These are phyloP conservation scores for Sesia apiformis DNA, from an alignment of 2,888 invertebrate species.

Conservation along the genomic window DNA sequence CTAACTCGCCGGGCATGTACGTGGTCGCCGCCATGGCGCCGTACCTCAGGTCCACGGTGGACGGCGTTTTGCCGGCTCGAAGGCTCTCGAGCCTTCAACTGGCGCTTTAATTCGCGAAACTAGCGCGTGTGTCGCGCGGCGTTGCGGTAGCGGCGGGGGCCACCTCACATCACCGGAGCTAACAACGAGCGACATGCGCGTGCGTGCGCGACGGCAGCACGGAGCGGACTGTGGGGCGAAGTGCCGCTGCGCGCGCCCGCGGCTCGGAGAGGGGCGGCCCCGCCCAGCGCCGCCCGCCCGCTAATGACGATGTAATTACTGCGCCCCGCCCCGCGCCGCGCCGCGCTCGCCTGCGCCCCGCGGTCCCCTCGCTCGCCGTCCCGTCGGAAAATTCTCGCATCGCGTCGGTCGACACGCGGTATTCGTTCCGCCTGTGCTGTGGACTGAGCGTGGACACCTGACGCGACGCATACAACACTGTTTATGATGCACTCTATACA, in stretches of 20 bases:
- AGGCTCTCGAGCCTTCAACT: slow-evolving; percentile 71
- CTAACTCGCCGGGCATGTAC: slow-evolving; percentile 93
- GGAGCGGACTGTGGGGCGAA: slow-evolving; percentile 62
- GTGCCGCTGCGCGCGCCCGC: slow-evolving; percentile 55
- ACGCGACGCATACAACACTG: no score
- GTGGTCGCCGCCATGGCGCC: slow-evolving; percentile 96
- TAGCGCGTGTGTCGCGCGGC: slow-evolving; percentile 64
- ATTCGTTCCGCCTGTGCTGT: neutral
- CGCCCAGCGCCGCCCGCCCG: slow-evolving; percentile 10
- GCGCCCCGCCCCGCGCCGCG: slow-evolving; percentile 31
- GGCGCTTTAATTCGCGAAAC: slow-evolving; percentile 62
- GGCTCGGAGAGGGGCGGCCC: slow-evolving; percentile 32
- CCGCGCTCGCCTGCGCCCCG: slow-evolving; percentile 37
- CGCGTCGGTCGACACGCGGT: neutral
- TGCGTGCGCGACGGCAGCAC: slow-evolving; percentile 74
- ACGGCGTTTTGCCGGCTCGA: slow-evolving; percentile 78
- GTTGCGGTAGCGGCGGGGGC: slow-evolving; percentile 69
- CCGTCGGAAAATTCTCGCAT: slow-evolving; percentile 13
- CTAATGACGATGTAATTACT: slow-evolving; percentile 18
- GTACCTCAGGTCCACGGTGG: slow-evolving; percentile 77
- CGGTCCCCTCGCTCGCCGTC: slow-evolving; percentile 16
- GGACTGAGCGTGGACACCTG: no score
- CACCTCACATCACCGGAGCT: slow-evolving; percentile 67
- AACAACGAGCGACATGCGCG: slow-evolving; percentile 74
- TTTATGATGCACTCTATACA: no score